Conservation (phyloP, 2,797 vertebrate genomes). For the Scyliorhinus canicula region DNA sequence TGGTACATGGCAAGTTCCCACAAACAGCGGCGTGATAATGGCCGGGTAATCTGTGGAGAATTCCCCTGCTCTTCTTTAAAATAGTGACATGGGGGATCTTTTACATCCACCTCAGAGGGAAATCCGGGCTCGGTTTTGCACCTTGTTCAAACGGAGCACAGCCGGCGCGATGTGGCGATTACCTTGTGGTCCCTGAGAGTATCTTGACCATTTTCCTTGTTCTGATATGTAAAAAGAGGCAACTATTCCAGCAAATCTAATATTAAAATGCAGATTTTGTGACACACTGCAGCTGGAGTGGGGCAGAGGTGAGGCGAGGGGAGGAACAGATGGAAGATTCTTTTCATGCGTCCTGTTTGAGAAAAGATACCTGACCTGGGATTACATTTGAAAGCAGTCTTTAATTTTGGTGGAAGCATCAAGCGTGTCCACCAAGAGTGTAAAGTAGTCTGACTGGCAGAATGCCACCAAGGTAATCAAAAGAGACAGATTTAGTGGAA, state of each 20-base stretch:
- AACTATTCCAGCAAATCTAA: neutral
- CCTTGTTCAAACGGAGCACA: neutral
- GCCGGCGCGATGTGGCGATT: neutral
- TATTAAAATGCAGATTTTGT: neutral
- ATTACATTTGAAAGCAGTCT: neutral
- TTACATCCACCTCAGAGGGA: neutral
- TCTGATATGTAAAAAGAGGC: neutral
- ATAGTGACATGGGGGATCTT: neutral
- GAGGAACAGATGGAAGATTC: neutral
- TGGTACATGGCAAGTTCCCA: neutral
- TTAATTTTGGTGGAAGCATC: neutral
- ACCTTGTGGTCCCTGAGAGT: neutral
- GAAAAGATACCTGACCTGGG: neutral
- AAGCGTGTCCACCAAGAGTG: neutral
- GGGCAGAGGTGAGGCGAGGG: neutral
- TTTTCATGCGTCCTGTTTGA: neutral
- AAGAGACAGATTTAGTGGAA: neutral
- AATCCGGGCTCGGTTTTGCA: neutral
- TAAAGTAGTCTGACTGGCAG: neutral
- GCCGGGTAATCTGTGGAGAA: neutral
- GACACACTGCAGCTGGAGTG: neutral
- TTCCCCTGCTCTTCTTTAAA: neutral
- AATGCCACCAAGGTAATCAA: neutral
- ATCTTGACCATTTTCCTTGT: neutral
- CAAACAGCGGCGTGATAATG: neutral